Evolutionary conservation across 53 echinoderm and acorn worm genomes (phyloP), one percentile per base, ranked within the genome.

Genomic region (Astropecten irregularis): DNA sequence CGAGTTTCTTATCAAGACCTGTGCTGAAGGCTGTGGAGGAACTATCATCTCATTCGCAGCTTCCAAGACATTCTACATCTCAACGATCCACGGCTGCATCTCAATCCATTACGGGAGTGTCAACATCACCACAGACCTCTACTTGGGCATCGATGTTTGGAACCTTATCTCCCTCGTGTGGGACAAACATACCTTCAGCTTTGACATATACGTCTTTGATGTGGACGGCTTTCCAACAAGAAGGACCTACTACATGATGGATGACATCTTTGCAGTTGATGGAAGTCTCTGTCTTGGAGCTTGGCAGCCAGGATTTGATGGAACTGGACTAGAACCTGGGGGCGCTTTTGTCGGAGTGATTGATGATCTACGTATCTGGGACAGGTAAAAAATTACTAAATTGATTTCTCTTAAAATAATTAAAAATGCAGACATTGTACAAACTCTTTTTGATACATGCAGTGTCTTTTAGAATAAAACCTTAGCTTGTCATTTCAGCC

Each of bases 291-390:
- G 86, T 61, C 37, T 95, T 1, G 95, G 95, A 39, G 87, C 40
- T 21, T 95, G 95, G 95, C 82, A 86, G 52, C 92, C 95, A 27
- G 81, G 90, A 14, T 61, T 71, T 49, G 84, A 86, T 84, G 95
- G 92, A 49, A 56, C 82, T 10, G 87, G 89, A 38, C 71, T 87
- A 25, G 22, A 67, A 37, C 87, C 81, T 16, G 68, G 50, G 38
- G 92, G 88, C 16, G 53, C 76, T 36, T 92, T 95, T 53, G 64
- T 70, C 35, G 95, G 95, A 72, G 84, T 89, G 16, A 90, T 95
- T 53, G 95, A 95, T 92, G 92, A 95, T 34, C 58, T 95, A 16
- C 87, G 92, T 54, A 38, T 95, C 8, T 95, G 95, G 95, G 87
- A 88, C 51, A 95, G 92, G 95, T 95, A 81, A 49, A 77, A 18